Percentiles rank a stretch among this genome's conserved stretches.
Conservation (phyloP, 2,797 vertebrate genomes). For the Xiphorhynchus erythropygius region DNA sequence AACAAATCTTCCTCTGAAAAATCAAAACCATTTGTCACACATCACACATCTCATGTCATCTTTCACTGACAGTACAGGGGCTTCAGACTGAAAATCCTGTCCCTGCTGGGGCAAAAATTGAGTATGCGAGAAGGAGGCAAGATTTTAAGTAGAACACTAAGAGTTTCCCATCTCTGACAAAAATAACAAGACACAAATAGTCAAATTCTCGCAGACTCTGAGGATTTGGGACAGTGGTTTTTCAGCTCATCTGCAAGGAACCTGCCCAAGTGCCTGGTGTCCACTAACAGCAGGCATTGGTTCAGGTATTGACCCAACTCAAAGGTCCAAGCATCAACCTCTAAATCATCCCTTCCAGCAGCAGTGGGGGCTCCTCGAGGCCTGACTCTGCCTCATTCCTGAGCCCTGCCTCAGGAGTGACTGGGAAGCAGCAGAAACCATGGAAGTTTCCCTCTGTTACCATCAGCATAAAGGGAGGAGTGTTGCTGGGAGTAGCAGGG, state of each 20-base stretch:
- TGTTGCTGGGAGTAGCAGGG: accelerated
- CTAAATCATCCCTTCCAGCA: neutral
- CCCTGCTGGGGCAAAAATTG: neutral
- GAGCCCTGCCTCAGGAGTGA: accelerated
- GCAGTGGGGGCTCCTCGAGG: accelerated
- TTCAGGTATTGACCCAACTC: accelerated
- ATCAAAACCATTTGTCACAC: neutral
- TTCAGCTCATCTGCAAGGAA: neutral
- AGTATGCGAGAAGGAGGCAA: neutral
- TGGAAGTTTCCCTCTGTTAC: neutral
- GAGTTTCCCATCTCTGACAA: neutral
- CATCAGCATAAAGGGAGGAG: neutral
- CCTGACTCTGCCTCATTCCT: neutral
- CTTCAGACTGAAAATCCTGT: neutral
- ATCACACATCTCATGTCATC: neutral
- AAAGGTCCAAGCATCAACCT: neutral
- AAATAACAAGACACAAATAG: neutral
- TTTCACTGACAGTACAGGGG: neutral
- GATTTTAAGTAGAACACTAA: neutral
- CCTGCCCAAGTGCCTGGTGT: neutral
- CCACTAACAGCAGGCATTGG: accelerated
- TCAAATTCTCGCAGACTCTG: neutral
- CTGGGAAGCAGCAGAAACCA: neutral
- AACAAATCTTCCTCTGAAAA: neutral
- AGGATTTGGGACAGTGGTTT: neutral